Evolutionary conservation across 1,140 invertebrate genomes (phyloP), one percentile per base, ranked within the genome.

Genomic region (Rhizoglyphus robini): DNA sequence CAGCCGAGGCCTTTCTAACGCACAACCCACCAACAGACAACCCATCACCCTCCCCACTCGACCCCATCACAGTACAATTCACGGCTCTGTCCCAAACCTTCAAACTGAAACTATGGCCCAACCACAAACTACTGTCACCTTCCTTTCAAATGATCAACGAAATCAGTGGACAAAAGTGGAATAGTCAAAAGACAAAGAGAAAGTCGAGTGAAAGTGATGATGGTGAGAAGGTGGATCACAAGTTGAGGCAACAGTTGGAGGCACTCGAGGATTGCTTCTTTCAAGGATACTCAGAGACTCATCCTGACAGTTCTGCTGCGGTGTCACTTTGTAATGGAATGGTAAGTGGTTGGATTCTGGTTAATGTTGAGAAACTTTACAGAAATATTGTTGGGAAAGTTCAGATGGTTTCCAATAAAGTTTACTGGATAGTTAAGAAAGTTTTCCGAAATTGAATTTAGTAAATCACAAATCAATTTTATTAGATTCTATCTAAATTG

Each of bases 251-350:
- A 32, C n/a, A n/a, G n/a, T 32, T 54, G 51, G 8, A 8, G 15
- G 51, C 51, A 25, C 8, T 54, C 51, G 51, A 54, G 20, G 51
- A 67, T 65, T 70, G 69, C 36, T 69, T 69, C 31, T 70, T 66
- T 47, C 68, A 70, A 8, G 69, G 69, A 38, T 48, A 63, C 23
- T 63, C 60, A 4, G n/a, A 49, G 4, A 4, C 29, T 18, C 68
- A 70, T 54, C 27, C 18, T 27, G 57, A 69, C 34, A 69, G 69
- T 61, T 30, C 41, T 20, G 69, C 47, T 1, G 69, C 69, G n/a
- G 18, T 70, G 15, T 68, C 68, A 0, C 25, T 69, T 0, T 70
- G 69, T 32, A 63, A 69, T 38, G 69, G 69, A 34, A 62, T 70
- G 59, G 69, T 70, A 57, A 64, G 65, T 62, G 63, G 23, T n/a